Conservation (phyloP, 2,113 vertebrate genomes). For the Chiloscyllium plagiosum region DNA sequence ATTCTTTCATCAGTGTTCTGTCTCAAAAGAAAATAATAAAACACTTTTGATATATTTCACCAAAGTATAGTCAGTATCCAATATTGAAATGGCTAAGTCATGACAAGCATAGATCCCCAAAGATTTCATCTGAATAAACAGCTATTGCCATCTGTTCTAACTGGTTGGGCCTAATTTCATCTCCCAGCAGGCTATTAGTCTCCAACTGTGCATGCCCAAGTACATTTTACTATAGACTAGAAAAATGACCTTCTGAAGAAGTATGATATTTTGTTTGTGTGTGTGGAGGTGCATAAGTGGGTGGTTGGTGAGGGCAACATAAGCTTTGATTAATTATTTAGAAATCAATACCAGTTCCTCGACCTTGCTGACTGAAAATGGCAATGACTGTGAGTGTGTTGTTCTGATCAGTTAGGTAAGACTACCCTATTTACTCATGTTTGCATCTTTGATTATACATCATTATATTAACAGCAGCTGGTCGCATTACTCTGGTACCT, state of each 20-base stretch:
- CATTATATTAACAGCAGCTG: neutral
- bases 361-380: neutral
- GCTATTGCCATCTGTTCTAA: slow-evolving; percentile 29
- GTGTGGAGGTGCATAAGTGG: too few relatives aligned
- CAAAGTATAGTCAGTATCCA: too few relatives aligned
- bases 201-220: slow-evolving; percentile 6
- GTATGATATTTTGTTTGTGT: neutral
- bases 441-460: neutral
- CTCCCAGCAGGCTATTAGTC: neutral
- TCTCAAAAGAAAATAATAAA: neutral
- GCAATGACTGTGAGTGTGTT: too few relatives aligned
- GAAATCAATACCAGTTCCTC: neutral
- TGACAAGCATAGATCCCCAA: neutral
- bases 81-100: slow-evolving; percentile 8
- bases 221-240: neutral
- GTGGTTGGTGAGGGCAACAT: too few relatives aligned
- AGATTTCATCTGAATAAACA: slow-evolving; percentile 33
- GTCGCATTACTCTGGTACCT: neutral
- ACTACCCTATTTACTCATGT: neutral
- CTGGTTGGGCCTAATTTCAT: slow-evolving; percentile 4
- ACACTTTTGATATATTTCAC: neutral
- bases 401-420: neutral
- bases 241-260: neutral
- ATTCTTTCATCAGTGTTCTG: neutral
- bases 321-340: neutral